Percentiles rank a stretch among this genome's conserved stretches.
Conservation (phyloP, 1,140 invertebrate genomes). For the Drosophila equinoxialis region DNA sequence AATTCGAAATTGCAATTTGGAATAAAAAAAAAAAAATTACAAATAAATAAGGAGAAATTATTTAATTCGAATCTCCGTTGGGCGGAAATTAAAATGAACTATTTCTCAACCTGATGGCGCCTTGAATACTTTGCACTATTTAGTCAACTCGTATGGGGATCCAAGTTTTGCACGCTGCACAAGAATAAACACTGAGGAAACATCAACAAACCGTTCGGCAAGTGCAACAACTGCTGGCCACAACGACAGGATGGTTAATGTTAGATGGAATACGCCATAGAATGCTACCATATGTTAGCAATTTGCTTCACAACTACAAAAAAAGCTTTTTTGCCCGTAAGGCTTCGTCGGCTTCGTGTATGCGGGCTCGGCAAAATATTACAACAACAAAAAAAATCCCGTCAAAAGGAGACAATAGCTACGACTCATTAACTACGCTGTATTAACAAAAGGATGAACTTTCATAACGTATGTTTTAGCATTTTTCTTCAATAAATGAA, state of each 20-base stretch:
- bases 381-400: slow-evolving; percentile 14
- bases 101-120: not conserved
- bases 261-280: slow-evolving; percentile 62
- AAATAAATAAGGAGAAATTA: not conserved
- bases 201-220: slow-evolving; percentile 26
- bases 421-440: not conserved
- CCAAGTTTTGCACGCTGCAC: slow-evolving; percentile 22
- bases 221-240: slow-evolving; percentile 63
- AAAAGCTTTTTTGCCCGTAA: slow-evolving; percentile 44
- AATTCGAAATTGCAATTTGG: not conserved
- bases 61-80: not conserved
- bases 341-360: slow-evolving; percentile 34
- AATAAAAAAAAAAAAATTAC: not conserved
- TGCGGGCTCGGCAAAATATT: slow-evolving; percentile 5
- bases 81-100: not conserved
- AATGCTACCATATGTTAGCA: slow-evolving; percentile 74
- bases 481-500: too few relatives aligned
- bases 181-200: slow-evolving; percentile 5
- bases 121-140: not conserved
- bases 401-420: not conserved
- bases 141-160: slow-evolving; percentile 19
- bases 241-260: slow-evolving; percentile 73
- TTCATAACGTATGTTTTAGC: too few relatives aligned
- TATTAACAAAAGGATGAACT: not conserved
- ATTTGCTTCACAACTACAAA: slow-evolving; percentile 37